phyloP scores from a whole-genome alignment of 1,140 invertebrate species.

The Drosophila equinoxialis region DNA sequence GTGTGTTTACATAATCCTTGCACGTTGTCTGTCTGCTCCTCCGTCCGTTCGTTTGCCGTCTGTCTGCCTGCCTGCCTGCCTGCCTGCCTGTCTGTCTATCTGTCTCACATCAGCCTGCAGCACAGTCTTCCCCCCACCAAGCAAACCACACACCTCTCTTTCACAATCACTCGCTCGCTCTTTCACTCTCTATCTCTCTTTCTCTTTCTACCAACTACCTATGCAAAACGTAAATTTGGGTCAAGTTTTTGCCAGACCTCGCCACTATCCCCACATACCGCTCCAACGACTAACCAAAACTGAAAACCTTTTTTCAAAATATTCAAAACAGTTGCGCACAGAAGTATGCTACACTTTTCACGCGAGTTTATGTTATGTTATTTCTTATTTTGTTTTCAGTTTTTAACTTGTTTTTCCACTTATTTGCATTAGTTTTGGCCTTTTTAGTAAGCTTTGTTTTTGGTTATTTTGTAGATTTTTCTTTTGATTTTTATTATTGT shows the following conservation, averaged over 20 bases:
- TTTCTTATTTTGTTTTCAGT: neutral
- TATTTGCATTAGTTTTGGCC: neutral
- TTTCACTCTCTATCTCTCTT: neutral
- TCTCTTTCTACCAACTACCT: slow-evolving; percentile 25
- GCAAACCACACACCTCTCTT: slow-evolving; percentile 16
- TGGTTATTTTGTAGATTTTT: neutral
- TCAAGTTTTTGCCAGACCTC: slow-evolving; percentile 69
- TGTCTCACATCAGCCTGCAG: slow-evolving; percentile 7
- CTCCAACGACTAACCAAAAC: neutral
- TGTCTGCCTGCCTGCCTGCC: neutral
- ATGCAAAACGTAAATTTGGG: slow-evolving; percentile 72
- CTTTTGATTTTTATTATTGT: neutral
- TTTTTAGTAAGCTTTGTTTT: neutral
- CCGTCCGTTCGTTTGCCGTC: neutral
- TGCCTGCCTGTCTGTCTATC: neutral
- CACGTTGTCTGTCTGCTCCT: slow-evolving; percentile 63
- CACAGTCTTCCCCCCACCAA: neutral
- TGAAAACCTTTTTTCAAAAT: slow-evolving; percentile 30
- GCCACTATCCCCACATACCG: neutral
- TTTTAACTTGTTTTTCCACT: neutral
- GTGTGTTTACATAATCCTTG: slow-evolving; percentile 81
- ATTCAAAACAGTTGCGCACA: slow-evolving; percentile 56
- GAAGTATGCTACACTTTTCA: slow-evolving; percentile 45
- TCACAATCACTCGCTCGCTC: slow-evolving; percentile 16
- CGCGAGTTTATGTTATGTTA: neutral